Conservation (phyloP, 2,113 vertebrate genomes). For the Hyperopisus bebe region DNA sequence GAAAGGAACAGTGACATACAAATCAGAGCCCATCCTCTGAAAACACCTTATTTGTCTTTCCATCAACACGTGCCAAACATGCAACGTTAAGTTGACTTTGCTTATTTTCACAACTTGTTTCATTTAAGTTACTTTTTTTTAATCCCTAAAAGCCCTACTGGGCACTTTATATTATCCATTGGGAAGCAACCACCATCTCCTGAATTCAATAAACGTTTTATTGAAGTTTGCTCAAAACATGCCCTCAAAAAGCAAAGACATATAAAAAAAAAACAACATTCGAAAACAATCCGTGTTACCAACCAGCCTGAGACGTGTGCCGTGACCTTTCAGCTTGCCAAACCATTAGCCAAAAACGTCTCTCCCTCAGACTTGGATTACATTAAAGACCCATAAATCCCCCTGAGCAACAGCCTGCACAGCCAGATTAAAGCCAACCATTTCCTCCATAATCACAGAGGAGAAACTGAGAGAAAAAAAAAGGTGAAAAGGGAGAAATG, state of each 20-base stretch:
- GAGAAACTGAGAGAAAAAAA: background rate
- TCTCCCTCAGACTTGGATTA: background rate
- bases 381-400: slow-evolving; percentile 24
- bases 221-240: background rate
- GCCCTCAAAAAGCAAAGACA: background rate
- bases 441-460: slow-evolving; percentile 16
- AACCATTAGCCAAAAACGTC: slow-evolving; percentile 12
- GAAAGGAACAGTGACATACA: background rate
- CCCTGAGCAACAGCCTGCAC: slow-evolving; percentile 1
- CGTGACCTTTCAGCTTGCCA: slow-evolving; percentile 21
- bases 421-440: slow-evolving; percentile 16
- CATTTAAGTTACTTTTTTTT: background rate
- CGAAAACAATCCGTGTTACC: slow-evolving; percentile 1
- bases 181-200: slow-evolving; percentile 10
- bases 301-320: slow-evolving; percentile 1
- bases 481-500: background rate
- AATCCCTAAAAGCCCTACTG: background rate
- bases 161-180: slow-evolving; percentile 59
- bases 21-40: background rate
- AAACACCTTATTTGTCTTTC: background rate
- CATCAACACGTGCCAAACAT: background rate
- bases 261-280: background rate
- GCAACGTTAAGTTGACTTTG: background rate
- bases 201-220: background rate
- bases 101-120: background rate